Conservation (phyloP, 1,140 invertebrate genomes). For the Schlechtendalia chinensis region DNA sequence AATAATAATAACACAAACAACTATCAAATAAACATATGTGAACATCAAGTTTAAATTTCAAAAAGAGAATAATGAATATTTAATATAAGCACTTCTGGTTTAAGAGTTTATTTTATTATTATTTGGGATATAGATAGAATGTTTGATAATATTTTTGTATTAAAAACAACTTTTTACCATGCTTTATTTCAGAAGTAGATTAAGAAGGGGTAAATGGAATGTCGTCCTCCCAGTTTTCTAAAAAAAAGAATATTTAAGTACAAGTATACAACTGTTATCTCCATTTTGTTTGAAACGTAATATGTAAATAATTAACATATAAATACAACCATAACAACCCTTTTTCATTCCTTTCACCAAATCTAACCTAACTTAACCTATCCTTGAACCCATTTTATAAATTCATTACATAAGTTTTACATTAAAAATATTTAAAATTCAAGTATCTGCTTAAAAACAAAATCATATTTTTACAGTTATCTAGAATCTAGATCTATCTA, state of each 20-base stretch:
- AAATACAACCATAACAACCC: not conserved
- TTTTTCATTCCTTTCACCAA: not conserved
- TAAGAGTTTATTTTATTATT: not conserved
- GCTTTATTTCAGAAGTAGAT: not conserved
- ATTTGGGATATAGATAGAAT: not conserved
- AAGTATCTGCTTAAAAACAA: too few relatives aligned
- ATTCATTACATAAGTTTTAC: not conserved
- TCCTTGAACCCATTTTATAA: not conserved
- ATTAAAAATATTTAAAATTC: not conserved
- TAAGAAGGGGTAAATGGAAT: conserved; percentile 10
- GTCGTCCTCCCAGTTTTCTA: not conserved
- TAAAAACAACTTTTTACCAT: conserved; percentile 14
- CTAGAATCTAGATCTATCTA: too few relatives aligned
- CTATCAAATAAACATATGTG: too few relatives aligned
- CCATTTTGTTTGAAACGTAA: not conserved
- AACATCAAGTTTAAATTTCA: too few relatives aligned
- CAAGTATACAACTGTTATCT: not conserved
- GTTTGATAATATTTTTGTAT: not conserved
- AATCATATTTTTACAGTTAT: too few relatives aligned
- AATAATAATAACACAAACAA: too few relatives aligned
- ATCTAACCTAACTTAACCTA: not conserved
- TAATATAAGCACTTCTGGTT: not conserved
- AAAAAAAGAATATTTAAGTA: conserved; percentile 11
- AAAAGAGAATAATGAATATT: too few relatives aligned
- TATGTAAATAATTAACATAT: not conserved